Evolutionary conservation across 2,888 invertebrate genomes (phyloP).

Genomic region (Archips crataeganus): DNA sequence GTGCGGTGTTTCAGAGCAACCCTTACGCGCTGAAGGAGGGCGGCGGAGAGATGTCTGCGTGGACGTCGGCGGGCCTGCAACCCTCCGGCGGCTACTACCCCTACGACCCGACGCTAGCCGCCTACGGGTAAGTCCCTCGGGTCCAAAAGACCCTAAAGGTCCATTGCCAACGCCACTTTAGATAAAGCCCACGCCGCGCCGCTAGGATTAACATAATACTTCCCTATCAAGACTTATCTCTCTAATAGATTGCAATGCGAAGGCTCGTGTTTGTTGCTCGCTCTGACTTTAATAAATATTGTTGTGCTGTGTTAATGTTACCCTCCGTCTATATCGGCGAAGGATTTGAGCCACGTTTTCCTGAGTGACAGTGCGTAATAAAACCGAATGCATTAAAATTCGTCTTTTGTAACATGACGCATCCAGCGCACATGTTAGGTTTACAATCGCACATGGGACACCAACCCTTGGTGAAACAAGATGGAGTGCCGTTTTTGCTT

Average conservation of each 20-base stretch:
- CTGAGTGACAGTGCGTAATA: conserved; percentile 52
- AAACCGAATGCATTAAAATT: conserved; percentile 43
- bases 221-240: conserved; percentile 78
- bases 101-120: conserved; percentile 96
- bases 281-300: conserved; percentile 74
- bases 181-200: conserved; percentile 78
- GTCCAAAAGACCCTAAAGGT: conserved; percentile 66
- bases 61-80: conserved; percentile 96
- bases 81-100: conserved; percentile 97
- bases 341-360: conserved; percentile 60
- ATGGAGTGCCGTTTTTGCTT: neutral
- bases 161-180: conserved; percentile 76
- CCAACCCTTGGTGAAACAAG: conserved; percentile 14
- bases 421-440: conserved; percentile 39
- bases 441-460: conserved; percentile 15
- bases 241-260: conserved; percentile 83
- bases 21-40: conserved; percentile 95
- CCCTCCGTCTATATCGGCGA: conserved; percentile 53
- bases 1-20: conserved; percentile 91
- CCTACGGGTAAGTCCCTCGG: conserved; percentile 94
- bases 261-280: conserved; percentile 78
- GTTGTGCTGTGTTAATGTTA: conserved; percentile 72
- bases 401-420: conserved; percentile 46
- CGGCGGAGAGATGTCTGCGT: conserved; percentile 95
- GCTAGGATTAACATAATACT: conserved; percentile 80